Evolutionary conservation across 2,888 invertebrate genomes (phyloP).

Genomic region (Thera britannica): DNA sequence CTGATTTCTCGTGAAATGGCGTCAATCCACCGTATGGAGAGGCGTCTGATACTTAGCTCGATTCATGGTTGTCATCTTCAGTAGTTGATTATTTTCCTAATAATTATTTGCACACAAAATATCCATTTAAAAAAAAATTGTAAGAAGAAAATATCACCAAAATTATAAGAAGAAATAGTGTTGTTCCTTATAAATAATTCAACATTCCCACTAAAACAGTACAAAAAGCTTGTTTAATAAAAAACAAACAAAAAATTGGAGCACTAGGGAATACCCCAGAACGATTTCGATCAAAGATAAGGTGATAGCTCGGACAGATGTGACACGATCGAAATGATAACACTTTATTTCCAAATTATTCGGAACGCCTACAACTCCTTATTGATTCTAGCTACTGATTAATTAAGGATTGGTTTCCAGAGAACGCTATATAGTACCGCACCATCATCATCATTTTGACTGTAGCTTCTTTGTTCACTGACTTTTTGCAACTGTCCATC

Average conservation of each 20-base stretch:
- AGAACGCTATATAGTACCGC: neutral
- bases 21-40: no score
- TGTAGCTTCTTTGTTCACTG: no score
- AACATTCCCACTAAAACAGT: neutral
- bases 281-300: conserved; percentile 40
- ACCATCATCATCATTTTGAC: neutral
- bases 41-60: no score
- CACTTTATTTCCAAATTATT: conserved; percentile 33
- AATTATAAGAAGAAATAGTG: no score
- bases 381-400: conserved; percentile 33
- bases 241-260: neutral
- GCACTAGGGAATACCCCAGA: conserved; percentile 10
- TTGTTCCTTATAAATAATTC: neutral
- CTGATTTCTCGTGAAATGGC: no score
- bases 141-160: no score
- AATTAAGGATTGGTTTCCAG: conserved; percentile 12
- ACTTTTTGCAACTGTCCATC: no score
- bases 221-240: no score
- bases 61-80: no score
- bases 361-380: conserved; percentile 27
- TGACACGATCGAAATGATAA: conserved; percentile 37
- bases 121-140: no score
- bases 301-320: conserved; percentile 36
- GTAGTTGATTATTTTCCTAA: no score
- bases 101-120: no score